A percentile compares a stretch with the other conserved stretches of the same genome.
Evolutionary conservation across 2,797 vertebrate genomes (phyloP).

Genomic region (Sciaenops ocellatus): DNA sequence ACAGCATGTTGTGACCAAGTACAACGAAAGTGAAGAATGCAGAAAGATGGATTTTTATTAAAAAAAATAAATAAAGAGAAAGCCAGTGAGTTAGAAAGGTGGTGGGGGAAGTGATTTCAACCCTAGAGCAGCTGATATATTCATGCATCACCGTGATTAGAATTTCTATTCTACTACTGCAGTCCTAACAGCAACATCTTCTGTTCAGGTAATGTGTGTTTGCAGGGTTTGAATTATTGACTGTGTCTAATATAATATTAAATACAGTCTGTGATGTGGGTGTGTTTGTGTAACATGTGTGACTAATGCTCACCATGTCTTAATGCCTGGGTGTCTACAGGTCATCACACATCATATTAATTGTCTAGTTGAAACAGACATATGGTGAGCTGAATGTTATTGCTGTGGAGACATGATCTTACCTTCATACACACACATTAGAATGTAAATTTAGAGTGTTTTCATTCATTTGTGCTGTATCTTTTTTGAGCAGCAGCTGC

Average conservation of each 20-base stretch:
- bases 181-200: slow-evolving; percentile 34
- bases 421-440: slow-evolving; percentile 18
- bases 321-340: slow-evolving; percentile 46
- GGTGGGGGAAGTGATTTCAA: slow-evolving; percentile 42
- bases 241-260: slow-evolving; percentile 23
- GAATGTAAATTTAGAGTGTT: neutral
- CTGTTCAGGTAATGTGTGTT: slow-evolving; percentile 50
- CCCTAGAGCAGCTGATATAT: slow-evolving; percentile 59
- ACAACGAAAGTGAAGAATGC: slow-evolving; percentile 12
- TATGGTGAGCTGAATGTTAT: slow-evolving; percentile 42
- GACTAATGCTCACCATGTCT: slow-evolving; percentile 18
- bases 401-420: slow-evolving; percentile 6
- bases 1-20: slow-evolving; percentile 8
- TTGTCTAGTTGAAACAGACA: slow-evolving; percentile 40
- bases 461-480: slow-evolving; percentile 21
- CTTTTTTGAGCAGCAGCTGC: slow-evolving; percentile 35
- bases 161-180: slow-evolving; percentile 60
- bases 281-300: slow-evolving; percentile 15
- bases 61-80: too few relatives aligned
- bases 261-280: slow-evolving; percentile 13
- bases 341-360: slow-evolving; percentile 56
- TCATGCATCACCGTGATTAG: slow-evolving; percentile 62
- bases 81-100: slow-evolving; percentile 35
- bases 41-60: slow-evolving; percentile 16
- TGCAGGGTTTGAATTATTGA: slow-evolving; percentile 24